Conservation (phyloP, 2,888 invertebrate species). For the Synanthedon vespiformis region DNA sequence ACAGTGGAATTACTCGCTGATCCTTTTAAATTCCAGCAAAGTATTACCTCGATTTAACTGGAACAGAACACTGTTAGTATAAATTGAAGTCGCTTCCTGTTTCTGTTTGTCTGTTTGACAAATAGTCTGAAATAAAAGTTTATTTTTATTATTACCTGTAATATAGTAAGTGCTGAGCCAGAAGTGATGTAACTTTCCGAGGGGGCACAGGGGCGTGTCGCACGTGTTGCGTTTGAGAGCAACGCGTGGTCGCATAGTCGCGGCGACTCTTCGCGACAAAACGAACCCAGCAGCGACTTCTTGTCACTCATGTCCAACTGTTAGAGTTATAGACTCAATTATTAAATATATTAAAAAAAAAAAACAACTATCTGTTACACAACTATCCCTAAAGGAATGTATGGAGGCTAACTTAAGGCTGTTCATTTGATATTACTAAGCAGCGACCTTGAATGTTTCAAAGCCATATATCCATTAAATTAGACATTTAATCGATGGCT, state of each 20-base stretch:
- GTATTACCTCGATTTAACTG: too few species aligned
- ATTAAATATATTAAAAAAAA: too few species aligned
- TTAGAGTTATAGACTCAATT: background rate
- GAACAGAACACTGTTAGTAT: too few species aligned
- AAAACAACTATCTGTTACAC: too few species aligned
- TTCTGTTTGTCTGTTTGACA: too few species aligned
- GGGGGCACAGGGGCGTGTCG: constrained; percentile 77
- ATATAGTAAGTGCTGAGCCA: constrained; percentile 79
- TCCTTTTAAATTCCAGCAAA: background rate
- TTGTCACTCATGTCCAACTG: constrained; percentile 61
- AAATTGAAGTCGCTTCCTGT: too few species aligned
- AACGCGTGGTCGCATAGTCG: constrained; percentile 80
- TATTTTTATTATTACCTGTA: constrained; percentile 59
- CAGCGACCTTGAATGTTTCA: too few species aligned
- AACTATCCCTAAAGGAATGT: too few species aligned
- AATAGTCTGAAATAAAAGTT: background rate
- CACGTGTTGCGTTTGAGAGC: constrained; percentile 77
- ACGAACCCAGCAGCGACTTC: constrained; percentile 77
- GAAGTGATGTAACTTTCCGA: constrained; percentile 84
- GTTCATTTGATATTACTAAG: too few species aligned
- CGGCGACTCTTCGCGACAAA: constrained; percentile 82
- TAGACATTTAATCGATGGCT: too few species aligned
- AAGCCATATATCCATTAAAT: too few species aligned
- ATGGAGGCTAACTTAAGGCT: too few species aligned
- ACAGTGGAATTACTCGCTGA: background rate